Conservation (phyloP, 2,797 vertebrate species). For the Neomorphus geoffroyi region DNA sequence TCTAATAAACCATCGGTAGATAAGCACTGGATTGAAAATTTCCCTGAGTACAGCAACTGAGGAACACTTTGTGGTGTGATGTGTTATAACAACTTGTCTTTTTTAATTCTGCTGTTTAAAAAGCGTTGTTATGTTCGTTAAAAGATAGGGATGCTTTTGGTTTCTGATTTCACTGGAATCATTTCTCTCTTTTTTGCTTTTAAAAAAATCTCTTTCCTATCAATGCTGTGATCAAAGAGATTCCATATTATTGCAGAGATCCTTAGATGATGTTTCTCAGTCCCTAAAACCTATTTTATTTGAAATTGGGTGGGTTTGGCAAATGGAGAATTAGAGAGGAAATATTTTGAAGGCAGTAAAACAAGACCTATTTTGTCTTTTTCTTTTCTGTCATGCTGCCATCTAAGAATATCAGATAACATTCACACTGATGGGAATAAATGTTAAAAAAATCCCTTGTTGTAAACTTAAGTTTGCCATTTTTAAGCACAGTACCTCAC, state of each 20-base stretch:
- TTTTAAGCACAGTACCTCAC: not conserved
- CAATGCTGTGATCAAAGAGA: not conserved
- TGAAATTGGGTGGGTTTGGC: not conserved
- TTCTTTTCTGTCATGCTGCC: not conserved
- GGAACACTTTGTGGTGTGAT: not conserved
- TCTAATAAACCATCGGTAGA: conserved; percentile 30
- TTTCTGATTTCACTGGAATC: not conserved
- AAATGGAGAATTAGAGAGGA: not conserved
- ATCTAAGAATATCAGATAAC: not conserved
- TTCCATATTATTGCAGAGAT: not conserved
- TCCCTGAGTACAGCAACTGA: not conserved
- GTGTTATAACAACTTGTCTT: not conserved
- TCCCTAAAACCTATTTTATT: not conserved
- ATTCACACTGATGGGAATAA: not conserved
- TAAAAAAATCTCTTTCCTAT: not conserved
- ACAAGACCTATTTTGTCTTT: not conserved
- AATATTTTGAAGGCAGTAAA: not conserved
- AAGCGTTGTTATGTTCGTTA: not conserved
- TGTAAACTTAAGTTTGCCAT: not conserved
- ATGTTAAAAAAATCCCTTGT: not conserved
- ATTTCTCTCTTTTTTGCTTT: not conserved
- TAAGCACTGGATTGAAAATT: conserved; percentile 6
- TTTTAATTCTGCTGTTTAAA: not conserved
- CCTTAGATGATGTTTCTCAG: not conserved
- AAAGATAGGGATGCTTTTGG: not conserved